Conservation (phyloP, 2,888 invertebrate genomes). For the Hypolimnas misippus region DNA sequence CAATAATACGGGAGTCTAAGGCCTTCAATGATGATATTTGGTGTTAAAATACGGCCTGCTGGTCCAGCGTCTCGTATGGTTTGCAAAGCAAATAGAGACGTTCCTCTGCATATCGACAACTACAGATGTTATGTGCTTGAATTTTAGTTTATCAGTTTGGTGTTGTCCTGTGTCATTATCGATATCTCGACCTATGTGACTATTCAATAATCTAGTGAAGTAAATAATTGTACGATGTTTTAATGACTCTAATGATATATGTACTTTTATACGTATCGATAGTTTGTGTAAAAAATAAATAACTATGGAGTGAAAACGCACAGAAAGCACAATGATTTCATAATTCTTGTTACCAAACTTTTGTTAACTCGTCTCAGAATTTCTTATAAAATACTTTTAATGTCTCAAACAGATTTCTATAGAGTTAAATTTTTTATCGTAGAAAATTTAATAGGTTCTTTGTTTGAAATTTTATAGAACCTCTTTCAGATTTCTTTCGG, state of each 20-base stretch:
- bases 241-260: conserved; percentile 27
- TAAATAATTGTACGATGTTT: conserved; percentile 45
- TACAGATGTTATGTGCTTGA: conserved; percentile 60
- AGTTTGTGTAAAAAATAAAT: conserved; percentile 36
- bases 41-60: conserved; percentile 55
- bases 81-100: conserved; percentile 42
- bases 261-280: conserved; percentile 46
- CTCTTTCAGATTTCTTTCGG: neutral
- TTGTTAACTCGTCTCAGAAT: neutral
- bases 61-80: conserved; percentile 48
- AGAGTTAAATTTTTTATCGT: neutral
- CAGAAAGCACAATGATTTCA: conserved; percentile 42
- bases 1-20: conserved; percentile 90
- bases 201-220: conserved; percentile 52
- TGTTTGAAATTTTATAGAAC: neutral
- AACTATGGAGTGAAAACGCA: conserved; percentile 46
- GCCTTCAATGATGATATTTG: conserved; percentile 34
- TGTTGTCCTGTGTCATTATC: conserved; percentile 65
- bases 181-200: conserved; percentile 49
- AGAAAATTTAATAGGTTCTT: neutral
- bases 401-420: neutral
- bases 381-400: neutral
- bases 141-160: conserved; percentile 68
- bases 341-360: conserved; percentile 17
- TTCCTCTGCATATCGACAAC: conserved; percentile 68